These are phyloP conservation scores for Callithrix jacchus DNA, from an alignment of 2,113 vertebrate species.

Conservation along the genomic window DNA sequence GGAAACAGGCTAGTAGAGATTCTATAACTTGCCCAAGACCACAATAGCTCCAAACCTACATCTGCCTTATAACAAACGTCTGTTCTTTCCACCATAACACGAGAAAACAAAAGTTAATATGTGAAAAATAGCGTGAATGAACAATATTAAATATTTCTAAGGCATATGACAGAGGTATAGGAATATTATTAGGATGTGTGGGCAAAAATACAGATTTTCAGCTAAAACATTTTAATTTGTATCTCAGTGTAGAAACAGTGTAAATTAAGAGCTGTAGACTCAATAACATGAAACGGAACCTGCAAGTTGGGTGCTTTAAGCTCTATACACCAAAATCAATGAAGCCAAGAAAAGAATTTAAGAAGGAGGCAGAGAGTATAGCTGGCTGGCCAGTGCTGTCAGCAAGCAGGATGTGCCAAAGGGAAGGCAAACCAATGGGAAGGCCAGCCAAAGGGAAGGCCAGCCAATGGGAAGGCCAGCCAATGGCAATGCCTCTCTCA, in stretches of 20 bases:
- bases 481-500: no score
- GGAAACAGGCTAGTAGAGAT: background rate
- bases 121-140: background rate
- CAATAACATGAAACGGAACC: background rate
- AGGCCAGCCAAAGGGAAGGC: background rate
- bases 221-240: background rate
- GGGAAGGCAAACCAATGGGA: background rate
- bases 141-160: background rate
- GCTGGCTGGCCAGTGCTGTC: background rate
- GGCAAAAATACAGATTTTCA: background rate
- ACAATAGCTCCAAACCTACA: background rate
- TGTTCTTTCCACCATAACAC: background rate
- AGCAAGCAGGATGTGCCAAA: background rate
- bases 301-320: background rate
- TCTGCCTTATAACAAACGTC: background rate
- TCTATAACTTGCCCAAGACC: background rate
- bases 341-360: background rate
- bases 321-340: background rate
- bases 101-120: background rate
- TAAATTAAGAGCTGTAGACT: background rate
- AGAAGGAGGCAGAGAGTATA: background rate
- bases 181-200: background rate
- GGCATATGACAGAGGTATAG: background rate
- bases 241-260: background rate
- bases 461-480: background rate